Evolutionary conservation across 2,113 vertebrate genomes (phyloP).

Genomic region (Elephas maximus): DNA sequence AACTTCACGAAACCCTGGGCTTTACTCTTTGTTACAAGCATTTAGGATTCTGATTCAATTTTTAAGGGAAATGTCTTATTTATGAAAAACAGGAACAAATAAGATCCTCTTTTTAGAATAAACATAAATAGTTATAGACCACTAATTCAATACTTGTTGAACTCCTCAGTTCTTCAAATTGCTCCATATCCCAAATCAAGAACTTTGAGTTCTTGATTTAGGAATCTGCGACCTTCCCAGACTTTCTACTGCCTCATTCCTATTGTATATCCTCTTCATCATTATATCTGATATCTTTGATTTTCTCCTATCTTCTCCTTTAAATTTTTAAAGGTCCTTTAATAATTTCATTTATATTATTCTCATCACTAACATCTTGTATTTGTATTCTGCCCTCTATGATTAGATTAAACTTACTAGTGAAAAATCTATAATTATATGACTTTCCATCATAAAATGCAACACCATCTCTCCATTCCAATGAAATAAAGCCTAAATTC

Average conservation of each 20-base stretch:
- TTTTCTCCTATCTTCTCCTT: not conserved
- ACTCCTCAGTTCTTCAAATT: not conserved
- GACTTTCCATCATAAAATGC: not conserved
- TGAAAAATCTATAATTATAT: not conserved
- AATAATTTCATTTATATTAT: not conserved
- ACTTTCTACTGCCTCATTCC: fast-evolving
- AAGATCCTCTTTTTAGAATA: not conserved
- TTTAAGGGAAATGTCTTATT: not conserved
- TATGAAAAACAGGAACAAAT: not conserved
- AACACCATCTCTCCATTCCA: not conserved
- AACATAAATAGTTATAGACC: not conserved
- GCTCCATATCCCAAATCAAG: not conserved
- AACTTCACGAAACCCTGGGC: not conserved
- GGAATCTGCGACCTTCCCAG: not conserved
- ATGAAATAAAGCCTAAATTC: not conserved
- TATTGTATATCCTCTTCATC: not conserved
- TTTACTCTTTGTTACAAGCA: not conserved
- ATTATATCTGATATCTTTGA: not conserved
- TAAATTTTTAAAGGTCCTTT: not conserved
- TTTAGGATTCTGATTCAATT: not conserved
- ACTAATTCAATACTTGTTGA: not conserved
- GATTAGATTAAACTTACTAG: not conserved
- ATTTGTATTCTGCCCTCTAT: not conserved
- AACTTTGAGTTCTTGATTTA: not conserved
- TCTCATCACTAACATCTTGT: not conserved